These are phyloP conservation scores for Rhorus exstirpatorius DNA, from an alignment of 2,888 invertebrate genomes.

Conservation along the genomic window DNA sequence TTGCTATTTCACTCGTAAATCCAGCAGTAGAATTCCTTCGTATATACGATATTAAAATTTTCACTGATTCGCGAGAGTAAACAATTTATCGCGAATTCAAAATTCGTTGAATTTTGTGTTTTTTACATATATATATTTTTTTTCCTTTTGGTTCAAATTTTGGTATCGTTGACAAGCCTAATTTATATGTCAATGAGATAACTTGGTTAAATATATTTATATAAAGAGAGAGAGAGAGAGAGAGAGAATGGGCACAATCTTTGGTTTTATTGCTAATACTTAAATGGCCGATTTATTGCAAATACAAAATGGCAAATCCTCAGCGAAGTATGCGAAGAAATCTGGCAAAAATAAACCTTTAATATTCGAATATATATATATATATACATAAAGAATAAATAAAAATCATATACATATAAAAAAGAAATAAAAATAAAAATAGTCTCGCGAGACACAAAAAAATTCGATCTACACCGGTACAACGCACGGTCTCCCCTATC, in stretches of 20 bases:
- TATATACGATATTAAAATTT: background rate
- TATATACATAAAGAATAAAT: background rate
- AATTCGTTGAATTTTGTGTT: slow-evolving; percentile 24
- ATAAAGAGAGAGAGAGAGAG: no score
- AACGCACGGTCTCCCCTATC: background rate
- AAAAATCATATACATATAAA: no score
- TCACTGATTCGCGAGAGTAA: slow-evolving; percentile 8
- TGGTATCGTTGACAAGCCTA: slow-evolving; percentile 67
- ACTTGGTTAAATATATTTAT: no score
- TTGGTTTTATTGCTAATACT: no score
- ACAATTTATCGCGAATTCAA: background rate
- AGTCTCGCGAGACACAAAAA: slow-evolving; percentile 28
- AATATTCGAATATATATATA: no score
- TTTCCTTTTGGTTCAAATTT: slow-evolving; percentile 62
- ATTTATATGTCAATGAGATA: no score
- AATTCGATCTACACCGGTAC: slow-evolving; percentile 28
- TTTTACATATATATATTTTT: no score
- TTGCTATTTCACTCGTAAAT: background rate
- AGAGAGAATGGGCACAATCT: no score
- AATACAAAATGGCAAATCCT: no score
- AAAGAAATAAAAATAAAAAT: slow-evolving; percentile 2
- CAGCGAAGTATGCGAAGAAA: no score
- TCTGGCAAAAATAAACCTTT: no score
- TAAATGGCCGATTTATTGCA: no score
- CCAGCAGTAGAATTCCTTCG: background rate